Evolutionary conservation across 1,140 invertebrate genomes (phyloP).

Genomic region (Lordiphosa collinella): DNA sequence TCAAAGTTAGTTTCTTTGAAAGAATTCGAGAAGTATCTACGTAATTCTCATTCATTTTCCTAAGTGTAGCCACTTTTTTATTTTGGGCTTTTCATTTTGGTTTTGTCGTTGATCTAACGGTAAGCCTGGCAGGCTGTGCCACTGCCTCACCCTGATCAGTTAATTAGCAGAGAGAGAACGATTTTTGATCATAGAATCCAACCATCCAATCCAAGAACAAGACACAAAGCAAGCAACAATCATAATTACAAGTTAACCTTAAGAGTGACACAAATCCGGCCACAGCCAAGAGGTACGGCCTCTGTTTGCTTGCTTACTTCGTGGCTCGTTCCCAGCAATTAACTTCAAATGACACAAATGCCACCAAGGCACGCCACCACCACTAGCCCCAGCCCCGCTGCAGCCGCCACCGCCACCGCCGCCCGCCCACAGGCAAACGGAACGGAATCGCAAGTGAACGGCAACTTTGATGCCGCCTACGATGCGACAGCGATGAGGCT

Average conservation of each 20-base stretch:
- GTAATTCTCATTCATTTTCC: too few relatives aligned
- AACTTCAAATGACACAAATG: conserved; percentile 78
- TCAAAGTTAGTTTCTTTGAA: too few relatives aligned
- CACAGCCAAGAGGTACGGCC: conserved; percentile 32
- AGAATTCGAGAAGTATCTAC: too few relatives aligned
- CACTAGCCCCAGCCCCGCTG: conserved; percentile 6
- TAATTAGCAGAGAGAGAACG: conserved; percentile 4
- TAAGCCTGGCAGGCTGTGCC: neutral
- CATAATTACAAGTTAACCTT: conserved; percentile 77
- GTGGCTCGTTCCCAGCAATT: conserved; percentile 72
- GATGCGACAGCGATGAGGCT: conserved; percentile 38
- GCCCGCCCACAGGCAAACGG: conserved; percentile 51
- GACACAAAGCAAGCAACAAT: conserved; percentile 41
- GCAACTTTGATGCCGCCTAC: conserved; percentile 74
- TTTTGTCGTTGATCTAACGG: conserved; percentile 21
- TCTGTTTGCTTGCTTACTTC: conserved; percentile 32
- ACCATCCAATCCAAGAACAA: conserved; percentile 26
- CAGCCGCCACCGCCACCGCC: conserved; percentile 20
- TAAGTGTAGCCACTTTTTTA: conserved; percentile 5
- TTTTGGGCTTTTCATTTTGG: conserved; percentile 22
- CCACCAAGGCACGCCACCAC: conserved; percentile 67
- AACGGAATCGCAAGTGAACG: conserved; percentile 69
- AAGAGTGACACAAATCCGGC: conserved; percentile 75
- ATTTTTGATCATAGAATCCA: neutral
- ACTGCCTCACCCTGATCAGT: conserved; percentile 3